Evolutionary conservation across 2,888 invertebrate genomes (phyloP).

Genomic region (Drosophila atroscutellata): DNA sequence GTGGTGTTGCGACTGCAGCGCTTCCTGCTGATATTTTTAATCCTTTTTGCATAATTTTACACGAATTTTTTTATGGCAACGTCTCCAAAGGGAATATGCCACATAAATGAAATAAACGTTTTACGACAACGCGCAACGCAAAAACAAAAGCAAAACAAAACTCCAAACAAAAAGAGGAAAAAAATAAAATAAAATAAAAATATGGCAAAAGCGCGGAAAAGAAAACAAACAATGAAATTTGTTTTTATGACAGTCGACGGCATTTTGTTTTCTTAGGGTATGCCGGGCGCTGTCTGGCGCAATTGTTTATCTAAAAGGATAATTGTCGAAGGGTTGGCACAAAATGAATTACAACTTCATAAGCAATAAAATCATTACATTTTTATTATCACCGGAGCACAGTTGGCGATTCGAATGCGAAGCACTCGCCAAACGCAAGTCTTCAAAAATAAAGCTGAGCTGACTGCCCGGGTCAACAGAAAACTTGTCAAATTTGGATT

Average conservation of each 20-base stretch:
- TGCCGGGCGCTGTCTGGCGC: conserved; percentile 43
- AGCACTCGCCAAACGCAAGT: conserved; percentile 14
- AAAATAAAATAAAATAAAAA: conserved; percentile 48
- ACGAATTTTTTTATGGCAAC: conserved; percentile 63
- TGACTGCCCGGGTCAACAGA: not conserved
- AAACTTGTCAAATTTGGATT: not conserved
- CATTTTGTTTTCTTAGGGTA: conserved; percentile 51
- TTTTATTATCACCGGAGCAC: conserved; percentile 66
- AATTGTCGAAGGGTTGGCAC: conserved; percentile 73
- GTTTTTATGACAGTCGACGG: conserved; percentile 56
- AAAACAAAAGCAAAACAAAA: conserved; percentile 32
- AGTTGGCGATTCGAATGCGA: conserved; percentile 21
- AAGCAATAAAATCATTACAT: conserved; percentile 78
- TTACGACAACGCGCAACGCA: conserved; percentile 57
- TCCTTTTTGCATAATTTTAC: conserved; percentile 79
- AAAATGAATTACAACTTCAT: conserved; percentile 79
- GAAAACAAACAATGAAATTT: conserved; percentile 71
- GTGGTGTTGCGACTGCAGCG: conserved; percentile 8
- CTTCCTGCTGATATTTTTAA: conserved; percentile 69
- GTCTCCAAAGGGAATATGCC: conserved; percentile 75
- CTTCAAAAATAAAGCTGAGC: conserved; percentile 46
- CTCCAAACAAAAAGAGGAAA: conserved; percentile 22
- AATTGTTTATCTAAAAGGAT: conserved; percentile 77
- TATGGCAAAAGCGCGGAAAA: conserved; percentile 69
- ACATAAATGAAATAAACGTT: conserved; percentile 79